These are phyloP conservation scores for Aelia acuminata DNA, from an alignment of 2,888 invertebrate species.

Conservation along the genomic window DNA sequence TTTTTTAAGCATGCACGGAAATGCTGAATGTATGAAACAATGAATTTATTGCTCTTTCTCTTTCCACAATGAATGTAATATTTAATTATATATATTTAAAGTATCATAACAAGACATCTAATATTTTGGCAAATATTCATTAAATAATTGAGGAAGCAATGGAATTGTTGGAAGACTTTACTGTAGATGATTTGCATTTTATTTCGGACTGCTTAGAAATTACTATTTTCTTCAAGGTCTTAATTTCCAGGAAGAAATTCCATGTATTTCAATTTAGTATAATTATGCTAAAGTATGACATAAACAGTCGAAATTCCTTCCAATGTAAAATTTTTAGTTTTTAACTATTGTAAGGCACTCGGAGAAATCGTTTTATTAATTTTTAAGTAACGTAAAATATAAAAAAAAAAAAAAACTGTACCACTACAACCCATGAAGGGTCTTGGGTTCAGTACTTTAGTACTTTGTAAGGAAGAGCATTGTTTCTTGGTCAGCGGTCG, in stretches of 20 bases:
- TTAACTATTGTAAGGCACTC: neutral
- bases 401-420: too few relatives aligned
- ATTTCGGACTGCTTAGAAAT: neutral
- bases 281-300: neutral
- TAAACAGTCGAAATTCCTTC: neutral
- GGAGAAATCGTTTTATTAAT: too few relatives aligned
- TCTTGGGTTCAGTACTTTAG: too few relatives aligned
- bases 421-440: too few relatives aligned
- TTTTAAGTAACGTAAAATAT: too few relatives aligned
- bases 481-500: too few relatives aligned
- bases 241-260: conserved; percentile 12
- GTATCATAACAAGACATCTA: neutral
- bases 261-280: neutral
- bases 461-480: too few relatives aligned
- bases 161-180: neutral
- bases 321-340: neutral
- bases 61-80: too few relatives aligned
- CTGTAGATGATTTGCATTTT: neutral
- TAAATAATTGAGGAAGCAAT: neutral
- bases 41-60: too few relatives aligned
- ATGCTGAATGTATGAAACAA: too few relatives aligned
- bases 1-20: too few relatives aligned
- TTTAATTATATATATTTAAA: neutral
- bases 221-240: neutral
- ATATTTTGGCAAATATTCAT: neutral